phyloP scores from a whole-genome alignment of 2,113 vertebrate species.

The Salminus brasiliensis region DNA sequence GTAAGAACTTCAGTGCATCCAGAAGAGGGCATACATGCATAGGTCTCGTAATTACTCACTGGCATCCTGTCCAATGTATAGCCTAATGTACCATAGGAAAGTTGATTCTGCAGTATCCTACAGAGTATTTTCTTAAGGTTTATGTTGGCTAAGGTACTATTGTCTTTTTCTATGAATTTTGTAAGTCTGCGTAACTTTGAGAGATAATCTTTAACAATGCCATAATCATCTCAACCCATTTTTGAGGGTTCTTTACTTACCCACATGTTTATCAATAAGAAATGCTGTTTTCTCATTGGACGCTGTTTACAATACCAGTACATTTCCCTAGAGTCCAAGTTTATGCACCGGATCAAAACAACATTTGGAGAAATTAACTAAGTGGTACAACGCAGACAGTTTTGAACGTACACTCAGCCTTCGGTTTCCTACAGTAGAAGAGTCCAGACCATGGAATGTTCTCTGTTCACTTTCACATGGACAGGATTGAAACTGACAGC shows the following conservation, averaged over 20 bases:
- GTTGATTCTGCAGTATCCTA: neutral
- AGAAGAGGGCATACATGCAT: slow-evolving; percentile 68
- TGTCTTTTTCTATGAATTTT: neutral
- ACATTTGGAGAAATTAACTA: slow-evolving; percentile 6
- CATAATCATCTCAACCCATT: neutral
- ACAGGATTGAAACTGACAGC: slow-evolving; percentile 60
- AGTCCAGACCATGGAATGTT: slow-evolving; percentile 64
- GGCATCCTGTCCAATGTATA: neutral
- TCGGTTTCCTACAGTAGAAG: slow-evolving; percentile 50
- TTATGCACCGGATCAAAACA: slow-evolving; percentile 6
- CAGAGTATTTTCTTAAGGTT: neutral
- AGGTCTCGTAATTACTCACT: slow-evolving; percentile 35
- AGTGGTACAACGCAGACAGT: slow-evolving; percentile 36
- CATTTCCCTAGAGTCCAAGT: neutral
- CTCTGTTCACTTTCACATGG: slow-evolving; percentile 68
- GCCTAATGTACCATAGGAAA: neutral
- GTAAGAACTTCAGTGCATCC: slow-evolving; percentile 28
- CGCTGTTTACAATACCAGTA: neutral
- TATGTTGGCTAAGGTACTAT: neutral
- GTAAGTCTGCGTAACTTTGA: neutral
- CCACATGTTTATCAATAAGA: slow-evolving; percentile 12
- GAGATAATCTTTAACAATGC: slow-evolving; percentile 10
- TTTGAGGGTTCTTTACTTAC: slow-evolving; percentile 2
- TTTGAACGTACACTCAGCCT: slow-evolving; percentile 61
- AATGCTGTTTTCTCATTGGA: neutral